Conservation (phyloP, 2,888 invertebrate genomes). For the Rhopalosiphum nymphaeae region DNA sequence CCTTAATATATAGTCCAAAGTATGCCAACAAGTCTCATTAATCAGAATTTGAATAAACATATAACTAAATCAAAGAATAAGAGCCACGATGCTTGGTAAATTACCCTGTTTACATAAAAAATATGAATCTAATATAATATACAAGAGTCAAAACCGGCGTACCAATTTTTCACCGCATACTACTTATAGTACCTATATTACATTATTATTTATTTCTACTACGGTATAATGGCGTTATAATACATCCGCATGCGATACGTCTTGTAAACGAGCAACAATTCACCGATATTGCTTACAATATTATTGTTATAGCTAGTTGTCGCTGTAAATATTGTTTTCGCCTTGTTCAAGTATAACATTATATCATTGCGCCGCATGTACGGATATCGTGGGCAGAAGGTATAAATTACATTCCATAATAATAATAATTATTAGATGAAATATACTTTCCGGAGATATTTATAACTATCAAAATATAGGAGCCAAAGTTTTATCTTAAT, state of each 20-base stretch:
- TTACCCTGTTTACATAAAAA: no score
- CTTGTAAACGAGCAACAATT: background rate
- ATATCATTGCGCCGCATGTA: background rate
- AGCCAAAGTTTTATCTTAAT: background rate
- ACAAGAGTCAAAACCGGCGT: no score
- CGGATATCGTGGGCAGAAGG: slow-evolving; percentile 10
- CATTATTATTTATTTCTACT: background rate
- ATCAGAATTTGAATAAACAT: background rate
- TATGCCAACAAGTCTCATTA: background rate
- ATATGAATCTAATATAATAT: no score
- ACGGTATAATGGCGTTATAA: background rate
- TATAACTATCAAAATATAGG: background rate
- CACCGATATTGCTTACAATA: background rate
- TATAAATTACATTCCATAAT: slow-evolving; percentile 5
- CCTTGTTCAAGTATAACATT: background rate
- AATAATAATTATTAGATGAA: slow-evolving; percentile 1
- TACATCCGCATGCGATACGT: background rate
- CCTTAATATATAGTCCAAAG: background rate
- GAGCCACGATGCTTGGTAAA: background rate
- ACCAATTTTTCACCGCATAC: no score
- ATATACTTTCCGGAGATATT: slow-evolving; percentile 36
- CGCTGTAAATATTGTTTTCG: background rate
- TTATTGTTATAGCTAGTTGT: background rate
- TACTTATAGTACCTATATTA: background rate
- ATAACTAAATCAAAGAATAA: background rate